These are phyloP conservation scores for Goniozus legneri DNA, from an alignment of 1,140 invertebrate species.

Conservation along the genomic window DNA sequence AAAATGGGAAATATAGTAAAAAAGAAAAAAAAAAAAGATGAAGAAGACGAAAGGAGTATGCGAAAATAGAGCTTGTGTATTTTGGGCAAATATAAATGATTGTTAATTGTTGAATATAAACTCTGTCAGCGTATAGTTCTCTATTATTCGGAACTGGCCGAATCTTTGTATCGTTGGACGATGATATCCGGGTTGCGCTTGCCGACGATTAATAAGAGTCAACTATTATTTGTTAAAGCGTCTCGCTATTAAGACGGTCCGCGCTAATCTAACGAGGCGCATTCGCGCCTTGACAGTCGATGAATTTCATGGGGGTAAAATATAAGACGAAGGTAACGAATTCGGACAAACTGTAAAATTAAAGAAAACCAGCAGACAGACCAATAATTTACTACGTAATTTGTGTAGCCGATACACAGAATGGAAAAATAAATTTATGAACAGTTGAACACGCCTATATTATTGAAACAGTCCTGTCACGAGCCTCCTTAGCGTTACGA, in stretches of 20 bases:
- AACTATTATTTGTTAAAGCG: too few relatives aligned
- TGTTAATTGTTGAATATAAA: background rate
- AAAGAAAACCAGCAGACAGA: slow-evolving; percentile 23
- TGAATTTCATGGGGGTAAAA: background rate
- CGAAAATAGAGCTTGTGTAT: background rate
- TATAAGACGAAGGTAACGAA: slow-evolving; percentile 1
- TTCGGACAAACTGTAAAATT: slow-evolving; percentile 5
- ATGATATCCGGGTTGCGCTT: background rate
- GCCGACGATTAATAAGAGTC: background rate
- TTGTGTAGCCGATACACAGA: slow-evolving; percentile 33
- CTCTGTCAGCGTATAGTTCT: too few relatives aligned
- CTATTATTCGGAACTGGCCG: too few relatives aligned
- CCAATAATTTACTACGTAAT: slow-evolving; percentile 37
- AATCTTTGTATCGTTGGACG: background rate
- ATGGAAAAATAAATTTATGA: slow-evolving; percentile 31
- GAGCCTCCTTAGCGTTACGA: too few relatives aligned
- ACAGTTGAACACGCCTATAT: slow-evolving; percentile 8
- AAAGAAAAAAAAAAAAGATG: too few relatives aligned
- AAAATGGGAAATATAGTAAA: too few relatives aligned
- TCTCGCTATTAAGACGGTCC: too few relatives aligned
- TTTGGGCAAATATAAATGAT: background rate
- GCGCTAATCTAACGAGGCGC: too few relatives aligned
- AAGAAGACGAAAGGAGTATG: too few relatives aligned
- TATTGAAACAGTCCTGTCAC: too few relatives aligned
- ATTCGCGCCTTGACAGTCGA: too few relatives aligned